phyloP scores from a whole-genome alignment of 2,888 invertebrate species.

The Pandemis cinnamomeana region DNA sequence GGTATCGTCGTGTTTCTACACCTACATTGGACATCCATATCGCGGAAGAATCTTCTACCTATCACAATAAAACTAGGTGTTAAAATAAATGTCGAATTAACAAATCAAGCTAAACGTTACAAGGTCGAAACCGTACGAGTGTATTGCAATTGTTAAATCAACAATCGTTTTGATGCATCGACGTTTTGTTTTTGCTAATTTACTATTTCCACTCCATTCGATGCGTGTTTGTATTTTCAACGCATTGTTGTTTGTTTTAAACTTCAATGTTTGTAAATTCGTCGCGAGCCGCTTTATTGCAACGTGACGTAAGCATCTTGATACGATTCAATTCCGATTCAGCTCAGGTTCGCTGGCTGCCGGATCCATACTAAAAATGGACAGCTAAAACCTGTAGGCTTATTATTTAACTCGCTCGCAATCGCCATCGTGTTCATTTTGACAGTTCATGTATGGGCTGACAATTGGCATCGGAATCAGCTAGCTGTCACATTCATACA shows the following conservation, averaged over 20 bases:
- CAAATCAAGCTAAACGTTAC: slow-evolving; percentile 23
- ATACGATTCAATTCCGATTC: too few species aligned
- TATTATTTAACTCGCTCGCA: too few species aligned
- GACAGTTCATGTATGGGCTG: too few species aligned
- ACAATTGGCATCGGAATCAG: too few species aligned
- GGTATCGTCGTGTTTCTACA: too few species aligned
- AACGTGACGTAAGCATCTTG: not conserved
- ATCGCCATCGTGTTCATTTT: too few species aligned
- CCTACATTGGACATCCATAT: too few species aligned
- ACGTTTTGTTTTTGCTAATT: not conserved
- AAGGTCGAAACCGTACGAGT: slow-evolving; percentile 24
- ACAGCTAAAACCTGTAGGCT: too few species aligned
- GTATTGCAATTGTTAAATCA: slow-evolving; percentile 22
- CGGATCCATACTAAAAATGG: too few species aligned
- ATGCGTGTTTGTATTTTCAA: not conserved
- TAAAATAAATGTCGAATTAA: slow-evolving; percentile 14
- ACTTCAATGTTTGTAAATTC: not conserved
- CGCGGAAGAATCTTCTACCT: not conserved
- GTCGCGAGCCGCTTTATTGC: not conserved
- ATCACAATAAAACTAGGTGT: slow-evolving; percentile 1
- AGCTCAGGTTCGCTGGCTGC: too few species aligned
- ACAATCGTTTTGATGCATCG: slow-evolving; percentile 21
- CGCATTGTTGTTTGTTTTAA: too few species aligned
- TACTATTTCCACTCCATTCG: not conserved
- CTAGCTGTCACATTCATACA: too few species aligned